Evolutionary conservation across 92 coral and sea anemone species (phyloP).

Genomic region (Porites cylindrica): DNA sequence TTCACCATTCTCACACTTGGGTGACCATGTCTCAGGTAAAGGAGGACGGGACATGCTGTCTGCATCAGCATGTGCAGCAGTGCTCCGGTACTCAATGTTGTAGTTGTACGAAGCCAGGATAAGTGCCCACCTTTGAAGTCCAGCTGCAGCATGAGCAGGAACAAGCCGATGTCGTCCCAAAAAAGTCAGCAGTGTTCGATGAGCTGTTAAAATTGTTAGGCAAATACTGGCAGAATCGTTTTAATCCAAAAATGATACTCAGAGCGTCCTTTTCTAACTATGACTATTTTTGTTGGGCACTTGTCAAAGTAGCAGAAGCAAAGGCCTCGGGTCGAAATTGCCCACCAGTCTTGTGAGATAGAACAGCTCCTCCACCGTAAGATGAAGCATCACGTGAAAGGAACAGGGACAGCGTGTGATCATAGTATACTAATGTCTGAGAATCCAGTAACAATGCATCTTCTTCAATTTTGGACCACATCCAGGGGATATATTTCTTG

Average conservation of each 20-base stretch:
- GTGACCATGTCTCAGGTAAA: conserved; percentile 63
- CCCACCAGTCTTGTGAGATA: conserved; percentile 51
- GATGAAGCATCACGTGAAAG: conserved; percentile 74
- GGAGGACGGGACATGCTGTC: conserved; percentile 64
- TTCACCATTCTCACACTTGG: conserved; percentile 60
- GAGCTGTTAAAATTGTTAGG: conserved; percentile 59
- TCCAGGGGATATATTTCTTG: conserved; percentile 31
- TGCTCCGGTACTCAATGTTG: conserved; percentile 55
- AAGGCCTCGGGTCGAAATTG: conserved; percentile 59
- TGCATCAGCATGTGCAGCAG: conserved; percentile 72
- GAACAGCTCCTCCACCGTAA: conserved; percentile 58
- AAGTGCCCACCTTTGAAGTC: conserved; percentile 75
- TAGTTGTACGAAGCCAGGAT: conserved; percentile 64
- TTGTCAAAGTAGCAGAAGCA: conserved; percentile 49
- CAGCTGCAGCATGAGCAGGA: conserved; percentile 61
- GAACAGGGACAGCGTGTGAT: conserved; percentile 33
- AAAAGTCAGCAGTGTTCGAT: conserved; percentile 60
- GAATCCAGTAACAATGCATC: conserved; percentile 31
- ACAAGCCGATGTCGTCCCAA: conserved; percentile 60
- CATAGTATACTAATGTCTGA: conserved; percentile 46
- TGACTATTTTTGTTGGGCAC: conserved; percentile 40
- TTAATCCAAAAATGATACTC: conserved; percentile 66
- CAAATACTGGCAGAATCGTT: conserved; percentile 63
- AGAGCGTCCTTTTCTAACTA: conserved; percentile 62
- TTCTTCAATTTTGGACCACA: conserved; percentile 47